Percentiles rank a stretch among this genome's conserved stretches.
phyloP scores from a whole-genome alignment of 1,140 invertebrate species.

The Sweltsa coloradensis region DNA sequence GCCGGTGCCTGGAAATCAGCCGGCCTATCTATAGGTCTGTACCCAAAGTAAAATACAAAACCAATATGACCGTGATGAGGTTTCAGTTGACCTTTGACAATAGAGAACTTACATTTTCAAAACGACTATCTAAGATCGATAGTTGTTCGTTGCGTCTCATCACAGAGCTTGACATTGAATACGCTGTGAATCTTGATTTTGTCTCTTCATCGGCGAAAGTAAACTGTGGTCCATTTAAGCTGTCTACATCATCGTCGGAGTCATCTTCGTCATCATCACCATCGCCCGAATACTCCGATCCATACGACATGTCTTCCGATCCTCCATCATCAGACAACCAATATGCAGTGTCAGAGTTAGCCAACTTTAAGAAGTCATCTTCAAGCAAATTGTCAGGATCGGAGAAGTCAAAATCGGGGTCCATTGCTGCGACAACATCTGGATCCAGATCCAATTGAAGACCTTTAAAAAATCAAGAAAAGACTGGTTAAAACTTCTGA shows the following conservation, averaged over 20 bases:
- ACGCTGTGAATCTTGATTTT: constrained; percentile 82
- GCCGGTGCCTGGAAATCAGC: too few relatives aligned
- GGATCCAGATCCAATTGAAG: constrained; percentile 77
- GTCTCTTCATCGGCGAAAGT: constrained; percentile 58
- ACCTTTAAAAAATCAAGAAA: too few relatives aligned
- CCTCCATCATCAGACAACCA: constrained; percentile 36
- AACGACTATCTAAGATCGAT: constrained; percentile 73
- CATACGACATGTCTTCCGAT: constrained; percentile 12
- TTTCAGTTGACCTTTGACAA: too few relatives aligned
- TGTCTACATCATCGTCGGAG: constrained; percentile 36
- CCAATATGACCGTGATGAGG: too few relatives aligned
- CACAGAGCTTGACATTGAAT: constrained; percentile 88
- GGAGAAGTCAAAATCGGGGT: constrained; percentile 81
- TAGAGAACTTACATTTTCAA: constrained; percentile 70
- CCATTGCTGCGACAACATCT: constrained; percentile 83
- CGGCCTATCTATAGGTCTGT: too few relatives aligned
- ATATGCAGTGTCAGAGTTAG: too few relatives aligned
- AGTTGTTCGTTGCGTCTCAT: constrained; percentile 77
- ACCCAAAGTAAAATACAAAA: too few relatives aligned
- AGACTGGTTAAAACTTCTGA: constrained; percentile 11
- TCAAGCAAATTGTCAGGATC: constrained; percentile 76
- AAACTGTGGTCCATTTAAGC: constrained; percentile 33
- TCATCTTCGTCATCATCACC: constrained; percentile 30
- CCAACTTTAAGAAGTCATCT: constrained; percentile 79
- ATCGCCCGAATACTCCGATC: constrained; percentile 23